Base-by-base conservation (phyloP, 1,140 invertebrate genomes). In the Hypsibius dujardini region DNA sequence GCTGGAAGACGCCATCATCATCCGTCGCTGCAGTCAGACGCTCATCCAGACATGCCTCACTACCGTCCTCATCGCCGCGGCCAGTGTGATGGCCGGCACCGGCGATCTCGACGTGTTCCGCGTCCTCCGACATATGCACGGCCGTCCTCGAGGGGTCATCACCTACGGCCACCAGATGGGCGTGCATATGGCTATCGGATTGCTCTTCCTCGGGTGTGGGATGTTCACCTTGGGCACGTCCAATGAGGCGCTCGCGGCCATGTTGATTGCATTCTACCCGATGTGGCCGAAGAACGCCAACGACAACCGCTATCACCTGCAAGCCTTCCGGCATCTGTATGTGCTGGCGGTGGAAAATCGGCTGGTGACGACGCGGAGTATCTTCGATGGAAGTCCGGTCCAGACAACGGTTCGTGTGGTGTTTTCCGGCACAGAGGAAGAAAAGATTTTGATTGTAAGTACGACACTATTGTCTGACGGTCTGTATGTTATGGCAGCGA, bases 251-350 rank as follows among this genome's bases (percentile, higher is more conserved):
- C 84, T 96, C 3, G 92, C 91, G 1, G 89, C 91, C 0, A 79
- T 98, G 50, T 81, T 97, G 50, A 90, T 89, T 77, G 88, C 94
- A 1, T 88, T 96, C 78, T 97, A 93, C 81, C 95, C 95, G 1
- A 95, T 95, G 79, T 97, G 93, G 80, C 95, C 95, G 60, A 92
- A 88, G 1, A 90, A 95, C 78, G 92, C 88, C 76, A 92, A 92
- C 77, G 94, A 97, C 78, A 97, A 97, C 79, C 86, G 90, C 86
- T 95, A 94, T 79, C 92, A 95, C 80, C 81, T 96, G 70, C 93
- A 98, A 85, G 93, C 94, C 0, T 86, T 97, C 74, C 82, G 94
- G 47, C 95, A 98, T 81, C 80, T 98, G 15, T 98, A 97, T 79
- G 92, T 96, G 7, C 78, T 97, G 70, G 93, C 93, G 1, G 87